These are phyloP conservation scores for Matsumurasca onukii DNA, from an alignment of 1,140 invertebrate genomes.

Conservation along the genomic window DNA sequence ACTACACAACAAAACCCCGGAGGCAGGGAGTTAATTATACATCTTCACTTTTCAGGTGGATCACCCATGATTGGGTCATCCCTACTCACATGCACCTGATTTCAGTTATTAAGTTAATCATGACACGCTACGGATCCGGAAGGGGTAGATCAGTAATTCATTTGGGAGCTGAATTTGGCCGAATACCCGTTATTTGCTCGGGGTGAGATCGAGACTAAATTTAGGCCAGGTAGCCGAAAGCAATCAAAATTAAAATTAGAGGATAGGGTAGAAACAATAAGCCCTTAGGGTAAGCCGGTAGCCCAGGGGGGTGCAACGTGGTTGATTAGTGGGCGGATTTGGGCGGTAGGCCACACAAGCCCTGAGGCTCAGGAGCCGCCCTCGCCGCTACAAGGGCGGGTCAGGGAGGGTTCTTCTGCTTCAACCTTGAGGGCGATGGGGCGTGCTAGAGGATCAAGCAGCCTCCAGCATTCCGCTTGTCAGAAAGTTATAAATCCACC, in stretches of 20 bases:
- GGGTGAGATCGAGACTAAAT: background rate
- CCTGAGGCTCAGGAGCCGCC: background rate
- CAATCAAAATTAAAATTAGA: constrained; percentile 8
- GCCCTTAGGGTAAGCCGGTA: constrained; percentile 19
- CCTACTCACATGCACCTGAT: too few species aligned
- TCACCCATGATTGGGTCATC: too few species aligned
- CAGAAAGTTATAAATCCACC: too few species aligned
- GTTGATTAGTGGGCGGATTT: background rate
- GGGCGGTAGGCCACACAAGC: constrained; percentile 3
- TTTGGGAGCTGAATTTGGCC: constrained; percentile 21
- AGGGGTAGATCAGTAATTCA: constrained; percentile 11
- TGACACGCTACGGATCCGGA: background rate
- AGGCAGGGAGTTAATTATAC: too few species aligned
- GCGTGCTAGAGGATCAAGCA: too few species aligned
- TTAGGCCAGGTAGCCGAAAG: background rate
- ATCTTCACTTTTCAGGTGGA: too few species aligned
- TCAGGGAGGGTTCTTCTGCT: background rate
- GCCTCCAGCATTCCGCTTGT: too few species aligned
- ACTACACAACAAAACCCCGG: too few species aligned
- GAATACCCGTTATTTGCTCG: constrained; percentile 17
- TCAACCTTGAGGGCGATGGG: background rate
- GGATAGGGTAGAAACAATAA: background rate
- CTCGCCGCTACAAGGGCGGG: background rate
- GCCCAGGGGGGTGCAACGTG: background rate
- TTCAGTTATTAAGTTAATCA: constrained; percentile 11